These are phyloP conservation scores for Numenius arquata DNA, from an alignment of 2,113 vertebrate species.

Conservation along the genomic window DNA sequence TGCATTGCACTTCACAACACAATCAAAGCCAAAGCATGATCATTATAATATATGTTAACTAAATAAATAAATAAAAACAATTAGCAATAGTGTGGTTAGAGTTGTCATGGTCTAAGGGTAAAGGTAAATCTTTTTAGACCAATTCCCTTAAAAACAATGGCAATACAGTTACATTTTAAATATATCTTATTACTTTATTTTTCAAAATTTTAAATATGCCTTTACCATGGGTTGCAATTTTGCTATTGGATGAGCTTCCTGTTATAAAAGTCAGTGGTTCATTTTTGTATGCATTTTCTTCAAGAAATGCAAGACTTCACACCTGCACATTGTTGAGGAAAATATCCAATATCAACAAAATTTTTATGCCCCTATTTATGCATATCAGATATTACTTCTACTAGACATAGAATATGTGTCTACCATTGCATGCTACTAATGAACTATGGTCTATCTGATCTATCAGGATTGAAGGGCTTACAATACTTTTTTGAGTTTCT, in stretches of 20 bases:
- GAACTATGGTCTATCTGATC: not conserved
- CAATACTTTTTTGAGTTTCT: not conserved
- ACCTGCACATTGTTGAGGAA: not conserved
- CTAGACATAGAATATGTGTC: not conserved
- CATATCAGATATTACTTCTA: not conserved
- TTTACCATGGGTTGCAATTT: not conserved
- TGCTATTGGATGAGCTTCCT: not conserved
- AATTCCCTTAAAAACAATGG: not conserved
- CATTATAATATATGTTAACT: not conserved
- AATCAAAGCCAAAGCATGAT: not conserved
- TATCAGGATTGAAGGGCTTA: not conserved
- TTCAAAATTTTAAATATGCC: not conserved
- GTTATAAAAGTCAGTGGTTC: not conserved
- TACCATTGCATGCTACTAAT: not conserved
- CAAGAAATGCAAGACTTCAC: not conserved
- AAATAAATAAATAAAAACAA: not conserved
- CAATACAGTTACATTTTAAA: not conserved
- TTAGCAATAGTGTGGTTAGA: not conserved
- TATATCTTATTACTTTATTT: not conserved
- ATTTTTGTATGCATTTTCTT: not conserved
- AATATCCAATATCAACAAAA: not conserved
- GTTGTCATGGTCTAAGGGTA: not conserved
- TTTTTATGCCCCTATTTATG: not conserved
- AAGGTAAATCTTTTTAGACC: not conserved
- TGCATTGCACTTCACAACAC: not conserved